These are phyloP conservation scores for Xanthorhoe spadicearia DNA, from an alignment of 2,888 invertebrate species.

Conservation along the genomic window DNA sequence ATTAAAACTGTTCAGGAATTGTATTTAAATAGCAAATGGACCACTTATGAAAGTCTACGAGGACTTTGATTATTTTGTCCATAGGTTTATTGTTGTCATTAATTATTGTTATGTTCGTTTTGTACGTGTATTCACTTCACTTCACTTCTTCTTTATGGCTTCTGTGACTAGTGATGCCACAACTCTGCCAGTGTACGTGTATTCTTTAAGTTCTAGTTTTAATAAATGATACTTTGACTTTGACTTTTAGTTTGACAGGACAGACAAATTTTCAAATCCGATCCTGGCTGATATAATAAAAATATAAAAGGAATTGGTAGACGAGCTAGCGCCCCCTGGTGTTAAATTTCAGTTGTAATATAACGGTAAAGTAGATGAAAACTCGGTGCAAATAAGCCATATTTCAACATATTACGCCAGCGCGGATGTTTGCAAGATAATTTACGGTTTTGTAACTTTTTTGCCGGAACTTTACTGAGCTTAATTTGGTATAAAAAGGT, in stretches of 20 bases:
- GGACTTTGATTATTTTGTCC: no score
- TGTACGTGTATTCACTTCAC: no score
- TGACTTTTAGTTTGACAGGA: no score
- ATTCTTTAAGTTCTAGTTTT: background rate
- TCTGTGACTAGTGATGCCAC: no score
- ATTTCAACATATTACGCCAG: constrained; percentile 30
- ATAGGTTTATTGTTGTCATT: no score
- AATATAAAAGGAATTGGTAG: constrained; percentile 25
- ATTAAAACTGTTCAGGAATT: no score
- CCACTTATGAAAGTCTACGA: no score
- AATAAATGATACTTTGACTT: no score
- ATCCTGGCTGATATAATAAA: constrained; percentile 23
- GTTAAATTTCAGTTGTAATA: constrained; percentile 32
- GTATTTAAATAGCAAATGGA: no score
- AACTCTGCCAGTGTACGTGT: no score
- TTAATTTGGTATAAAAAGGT: constrained; percentile 20
- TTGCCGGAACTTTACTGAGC: constrained; percentile 19
- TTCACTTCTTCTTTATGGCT: no score
- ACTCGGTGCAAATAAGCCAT: constrained; percentile 33
- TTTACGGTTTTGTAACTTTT: constrained; percentile 29
- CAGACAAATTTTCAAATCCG: constrained; percentile 1
- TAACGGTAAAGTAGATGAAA: constrained; percentile 32
- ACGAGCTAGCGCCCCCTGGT: constrained; percentile 30
- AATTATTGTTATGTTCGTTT: no score
- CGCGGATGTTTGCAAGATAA: constrained; percentile 30